Percentiles rank a stretch among this genome's conserved stretches.
These are phyloP conservation scores for Helicoverpa armigera DNA, from an alignment of 1,140 invertebrate species.

Conservation along the genomic window DNA sequence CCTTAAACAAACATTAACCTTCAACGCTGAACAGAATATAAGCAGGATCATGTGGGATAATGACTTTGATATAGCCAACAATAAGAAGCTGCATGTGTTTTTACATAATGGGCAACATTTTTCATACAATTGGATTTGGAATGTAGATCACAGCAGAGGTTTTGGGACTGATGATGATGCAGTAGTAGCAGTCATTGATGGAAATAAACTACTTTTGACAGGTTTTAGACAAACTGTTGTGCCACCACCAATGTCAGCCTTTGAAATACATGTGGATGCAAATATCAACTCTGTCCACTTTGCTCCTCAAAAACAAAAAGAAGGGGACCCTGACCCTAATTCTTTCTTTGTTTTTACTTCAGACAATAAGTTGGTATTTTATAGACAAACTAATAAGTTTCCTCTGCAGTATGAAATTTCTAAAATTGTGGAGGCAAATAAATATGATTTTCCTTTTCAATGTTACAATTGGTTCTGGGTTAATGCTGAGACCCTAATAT, in stretches of 20 bases:
- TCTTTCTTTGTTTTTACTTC: conserved; percentile 74
- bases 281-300: conserved; percentile 89
- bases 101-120: conserved; percentile 86
- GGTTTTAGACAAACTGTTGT: conserved; percentile 91
- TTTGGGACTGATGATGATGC: conserved; percentile 86
- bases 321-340: conserved; percentile 75
- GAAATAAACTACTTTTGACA: conserved; percentile 91
- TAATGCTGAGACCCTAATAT: conserved; percentile 62
- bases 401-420: conserved; percentile 70
- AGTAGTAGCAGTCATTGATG: conserved; percentile 93
- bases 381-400: conserved; percentile 70
- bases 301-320: conserved; percentile 75
- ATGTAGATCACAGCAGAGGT: conserved; percentile 87
- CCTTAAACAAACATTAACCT: conserved; percentile 91
- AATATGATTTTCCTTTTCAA: conserved; percentile 73
- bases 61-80: conserved; percentile 82
- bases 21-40: conserved; percentile 83
- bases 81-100: conserved; percentile 88
- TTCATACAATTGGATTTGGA: conserved; percentile 89
- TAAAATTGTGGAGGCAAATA: conserved; percentile 61
- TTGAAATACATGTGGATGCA: conserved; percentile 86
- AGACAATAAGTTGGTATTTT: conserved; percentile 70
- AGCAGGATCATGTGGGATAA: conserved; percentile 89
- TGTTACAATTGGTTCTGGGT: conserved; percentile 79
- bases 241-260: conserved; percentile 94